These are phyloP conservation scores for Rhinichthys klamathensis DNA, from an alignment of 2,113 vertebrate species.

Conservation along the genomic window DNA sequence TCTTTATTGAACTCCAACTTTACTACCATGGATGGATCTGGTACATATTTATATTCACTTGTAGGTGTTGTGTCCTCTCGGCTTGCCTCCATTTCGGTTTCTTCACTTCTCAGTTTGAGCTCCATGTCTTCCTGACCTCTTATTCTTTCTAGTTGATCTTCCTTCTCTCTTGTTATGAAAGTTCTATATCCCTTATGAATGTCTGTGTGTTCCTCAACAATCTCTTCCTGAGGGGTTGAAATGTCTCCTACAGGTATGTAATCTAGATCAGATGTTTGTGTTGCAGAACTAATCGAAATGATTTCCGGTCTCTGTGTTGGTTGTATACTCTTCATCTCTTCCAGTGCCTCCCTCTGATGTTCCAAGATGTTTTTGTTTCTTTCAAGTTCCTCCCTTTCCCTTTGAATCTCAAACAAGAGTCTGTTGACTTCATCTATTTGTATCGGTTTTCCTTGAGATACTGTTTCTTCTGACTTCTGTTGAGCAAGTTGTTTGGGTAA, in stretches of 20 bases:
- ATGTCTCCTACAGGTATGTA: slow-evolving; percentile 23
- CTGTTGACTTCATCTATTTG: not conserved
- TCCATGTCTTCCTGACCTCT: not conserved
- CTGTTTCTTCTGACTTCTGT: not conserved
- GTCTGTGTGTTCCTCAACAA: slow-evolving; percentile 8
- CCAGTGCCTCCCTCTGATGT: not conserved
- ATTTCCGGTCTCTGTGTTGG: slow-evolving; percentile 13
- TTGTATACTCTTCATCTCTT: not conserved
- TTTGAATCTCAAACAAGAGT: slow-evolving; percentile 19
- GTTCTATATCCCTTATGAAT: slow-evolving; percentile 18
- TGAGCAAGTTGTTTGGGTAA: not conserved
- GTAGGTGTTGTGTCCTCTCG: not conserved
- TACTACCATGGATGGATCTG: not conserved
- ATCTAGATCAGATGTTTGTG: slow-evolving; percentile 19
- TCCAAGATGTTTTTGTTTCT: not conserved
- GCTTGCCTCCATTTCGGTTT: slow-evolving; percentile 5
- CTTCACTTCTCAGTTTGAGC: slow-evolving; percentile 6
- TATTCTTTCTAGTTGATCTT: not conserved
- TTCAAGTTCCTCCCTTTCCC: slow-evolving; percentile 21
- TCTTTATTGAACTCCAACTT: not conserved
- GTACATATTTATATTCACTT: slow-evolving; percentile 2
- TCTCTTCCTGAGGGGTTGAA: not conserved
- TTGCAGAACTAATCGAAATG: not conserved
- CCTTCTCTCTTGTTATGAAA: not conserved
- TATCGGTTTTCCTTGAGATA: not conserved